phyloP scores from a whole-genome alignment of 2,888 invertebrate genomes.

The Leptinotarsa peninsularis region DNA sequence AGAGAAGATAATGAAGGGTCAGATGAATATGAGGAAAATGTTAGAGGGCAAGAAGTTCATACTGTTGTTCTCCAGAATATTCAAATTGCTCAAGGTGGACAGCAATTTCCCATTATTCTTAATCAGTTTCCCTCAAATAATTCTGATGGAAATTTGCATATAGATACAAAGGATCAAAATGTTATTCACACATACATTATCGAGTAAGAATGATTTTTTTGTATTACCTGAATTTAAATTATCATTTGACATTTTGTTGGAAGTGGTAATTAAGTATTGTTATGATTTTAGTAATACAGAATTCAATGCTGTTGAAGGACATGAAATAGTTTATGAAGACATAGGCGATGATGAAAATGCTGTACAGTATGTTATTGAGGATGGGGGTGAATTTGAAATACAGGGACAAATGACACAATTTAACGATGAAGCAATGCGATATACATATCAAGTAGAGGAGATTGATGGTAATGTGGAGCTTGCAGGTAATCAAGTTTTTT shows the following conservation, averaged over 20 bases:
- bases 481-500: too few relatives aligned
- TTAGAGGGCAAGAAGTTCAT: slow-evolving; percentile 34
- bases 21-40: slow-evolving; percentile 13
- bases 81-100: slow-evolving; percentile 35
- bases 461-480: slow-evolving; percentile 19
- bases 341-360: slow-evolving; percentile 45
- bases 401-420: neutral
- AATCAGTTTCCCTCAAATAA: slow-evolving; percentile 50
- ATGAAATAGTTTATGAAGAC: slow-evolving; percentile 46
- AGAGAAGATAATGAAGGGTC: slow-evolving; percentile 15
- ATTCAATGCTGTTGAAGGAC: slow-evolving; percentile 43
- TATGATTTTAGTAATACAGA: slow-evolving; percentile 41
- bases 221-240: neutral
- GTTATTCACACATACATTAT: slow-evolving; percentile 50
- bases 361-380: slow-evolving; percentile 50
- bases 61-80: slow-evolving; percentile 55
- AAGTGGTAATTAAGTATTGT: neutral
- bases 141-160: slow-evolving; percentile 56
- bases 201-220: slow-evolving; percentile 47
- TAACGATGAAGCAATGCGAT: slow-evolving; percentile 7
- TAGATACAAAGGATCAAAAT: slow-evolving; percentile 50
- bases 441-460: slow-evolving; percentile 22
- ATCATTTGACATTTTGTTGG: neutral
- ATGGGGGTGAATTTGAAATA: slow-evolving; percentile 43
- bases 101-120: slow-evolving; percentile 51